Evolutionary conservation across 2,888 invertebrate species (phyloP).

Genomic region (Pilophorus perplexus): DNA sequence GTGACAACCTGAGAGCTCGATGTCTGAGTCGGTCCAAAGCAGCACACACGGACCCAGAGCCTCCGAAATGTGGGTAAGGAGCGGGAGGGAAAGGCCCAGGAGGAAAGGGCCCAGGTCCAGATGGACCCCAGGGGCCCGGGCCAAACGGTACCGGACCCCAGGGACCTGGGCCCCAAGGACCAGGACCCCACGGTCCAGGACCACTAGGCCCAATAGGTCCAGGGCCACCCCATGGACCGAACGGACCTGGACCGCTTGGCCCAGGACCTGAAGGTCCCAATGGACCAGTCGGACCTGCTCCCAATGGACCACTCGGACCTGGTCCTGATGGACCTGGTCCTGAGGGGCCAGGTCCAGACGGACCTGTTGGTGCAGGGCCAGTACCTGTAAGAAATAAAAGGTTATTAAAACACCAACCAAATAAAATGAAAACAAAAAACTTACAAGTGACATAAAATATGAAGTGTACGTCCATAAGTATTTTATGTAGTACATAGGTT

Average conservation of each 20-base stretch:
- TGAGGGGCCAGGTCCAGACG: constrained; percentile 10
- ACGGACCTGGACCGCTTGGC: constrained; percentile 6
- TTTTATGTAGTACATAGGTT: no score
- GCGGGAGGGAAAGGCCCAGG: constrained; percentile 3
- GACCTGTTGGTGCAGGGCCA: constrained; percentile 5
- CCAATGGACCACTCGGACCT: not conserved
- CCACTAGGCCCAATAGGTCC: constrained; percentile 6
- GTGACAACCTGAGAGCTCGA: not conserved
- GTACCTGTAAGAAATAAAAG: not conserved
- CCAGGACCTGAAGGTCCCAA: constrained; percentile 3
- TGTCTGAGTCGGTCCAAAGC: constrained; percentile 20
- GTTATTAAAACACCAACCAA: no score
- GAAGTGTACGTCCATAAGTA: no score
- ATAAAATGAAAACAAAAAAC: no score
- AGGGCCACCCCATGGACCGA: constrained; percentile 4
- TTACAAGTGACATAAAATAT: no score
- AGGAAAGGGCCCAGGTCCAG: not conserved
- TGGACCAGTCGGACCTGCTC: constrained; percentile 9
- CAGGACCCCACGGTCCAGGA: constrained; percentile 11
- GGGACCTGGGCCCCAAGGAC: constrained; percentile 6
- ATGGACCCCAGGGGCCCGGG: constrained; percentile 3
- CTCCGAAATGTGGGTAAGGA: not conserved
- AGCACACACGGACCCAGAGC: constrained; percentile 13
- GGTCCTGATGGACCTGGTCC: constrained; percentile 8
- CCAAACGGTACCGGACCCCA: not conserved